Evolutionary conservation across 2,888 invertebrate genomes (phyloP).

Genomic region (Crioceris asparagi): DNA sequence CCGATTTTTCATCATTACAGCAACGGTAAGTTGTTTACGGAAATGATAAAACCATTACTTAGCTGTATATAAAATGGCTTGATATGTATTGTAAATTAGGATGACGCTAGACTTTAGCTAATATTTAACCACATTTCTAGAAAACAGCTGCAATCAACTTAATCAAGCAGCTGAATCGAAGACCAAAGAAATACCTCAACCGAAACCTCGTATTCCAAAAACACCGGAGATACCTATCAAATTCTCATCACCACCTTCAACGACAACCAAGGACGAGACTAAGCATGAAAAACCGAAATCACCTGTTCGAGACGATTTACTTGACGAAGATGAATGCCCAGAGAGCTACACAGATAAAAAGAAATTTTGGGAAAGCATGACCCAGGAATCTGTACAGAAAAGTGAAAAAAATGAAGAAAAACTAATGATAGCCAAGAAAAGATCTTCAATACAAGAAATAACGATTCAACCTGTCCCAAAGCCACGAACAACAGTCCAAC

Average conservation of each 20-base stretch:
- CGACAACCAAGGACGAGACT: not conserved
- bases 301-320: slow-evolving; percentile 28
- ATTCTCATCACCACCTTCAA: too few relatives aligned
- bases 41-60: too few relatives aligned
- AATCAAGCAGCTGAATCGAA: slow-evolving; percentile 29
- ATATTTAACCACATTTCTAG: slow-evolving; percentile 37
- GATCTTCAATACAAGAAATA: slow-evolving; percentile 33
- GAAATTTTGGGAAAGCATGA: slow-evolving; percentile 43
- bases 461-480: slow-evolving; percentile 37
- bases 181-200: slow-evolving; percentile 37
- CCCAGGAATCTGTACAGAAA: slow-evolving; percentile 29
- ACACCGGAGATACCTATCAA: too few relatives aligned
- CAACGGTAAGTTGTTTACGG: too few relatives aligned
- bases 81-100: too few relatives aligned
- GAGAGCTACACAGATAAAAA: slow-evolving; percentile 40
- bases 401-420: slow-evolving; percentile 23
- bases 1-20: too few relatives aligned
- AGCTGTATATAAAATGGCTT: too few relatives aligned
- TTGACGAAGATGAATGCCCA: slow-evolving; percentile 27
- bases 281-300: slow-evolving; percentile 25
- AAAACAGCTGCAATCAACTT: slow-evolving; percentile 35
- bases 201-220: slow-evolving; percentile 39
- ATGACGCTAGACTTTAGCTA: slow-evolving; percentile 1
- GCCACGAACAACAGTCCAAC: slow-evolving; percentile 32
- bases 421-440: slow-evolving; percentile 25